phyloP scores from a whole-genome alignment of 2,113 vertebrate species.

The Microcebus griseorufus region DNA sequence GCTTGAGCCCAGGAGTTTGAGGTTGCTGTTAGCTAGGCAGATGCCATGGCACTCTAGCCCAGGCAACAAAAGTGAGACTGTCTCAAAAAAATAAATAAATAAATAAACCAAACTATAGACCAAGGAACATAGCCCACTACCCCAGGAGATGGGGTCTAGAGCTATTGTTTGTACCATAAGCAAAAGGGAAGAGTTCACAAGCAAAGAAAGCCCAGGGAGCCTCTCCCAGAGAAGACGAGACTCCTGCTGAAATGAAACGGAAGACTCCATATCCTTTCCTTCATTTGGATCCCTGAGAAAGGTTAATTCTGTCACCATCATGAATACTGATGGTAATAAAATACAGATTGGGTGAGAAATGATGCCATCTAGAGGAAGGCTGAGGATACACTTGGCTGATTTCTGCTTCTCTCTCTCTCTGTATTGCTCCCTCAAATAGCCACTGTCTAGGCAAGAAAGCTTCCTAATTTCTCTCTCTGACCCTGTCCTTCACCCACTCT shows the following conservation, averaged over 20 bases:
- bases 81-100: no score
- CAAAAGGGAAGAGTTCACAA: constrained; percentile 8
- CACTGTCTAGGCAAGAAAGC: neutral
- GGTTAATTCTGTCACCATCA: neutral
- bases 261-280: neutral
- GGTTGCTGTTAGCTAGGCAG: no score
- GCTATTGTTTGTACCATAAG: neutral
- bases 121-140: neutral
- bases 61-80: no score
- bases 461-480: neutral
- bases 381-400: neutral
- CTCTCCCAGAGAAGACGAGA: constrained; percentile 8
- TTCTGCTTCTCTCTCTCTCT: neutral
- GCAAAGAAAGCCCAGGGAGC: neutral
- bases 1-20: no score
- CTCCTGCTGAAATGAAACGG: constrained; percentile 18
- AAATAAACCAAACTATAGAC: neutral
- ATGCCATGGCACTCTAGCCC: no score
- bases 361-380: neutral
- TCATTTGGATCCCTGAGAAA: neutral
- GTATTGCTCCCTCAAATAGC: neutral
- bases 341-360: constrained; percentile 12
- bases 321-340: neutral
- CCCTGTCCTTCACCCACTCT: neutral
- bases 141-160: neutral